Percentiles rank a stretch among this genome's conserved stretches.
Conservation (phyloP, 2,113 vertebrate genomes). For the Paramisgurnus dabryanus region DNA sequence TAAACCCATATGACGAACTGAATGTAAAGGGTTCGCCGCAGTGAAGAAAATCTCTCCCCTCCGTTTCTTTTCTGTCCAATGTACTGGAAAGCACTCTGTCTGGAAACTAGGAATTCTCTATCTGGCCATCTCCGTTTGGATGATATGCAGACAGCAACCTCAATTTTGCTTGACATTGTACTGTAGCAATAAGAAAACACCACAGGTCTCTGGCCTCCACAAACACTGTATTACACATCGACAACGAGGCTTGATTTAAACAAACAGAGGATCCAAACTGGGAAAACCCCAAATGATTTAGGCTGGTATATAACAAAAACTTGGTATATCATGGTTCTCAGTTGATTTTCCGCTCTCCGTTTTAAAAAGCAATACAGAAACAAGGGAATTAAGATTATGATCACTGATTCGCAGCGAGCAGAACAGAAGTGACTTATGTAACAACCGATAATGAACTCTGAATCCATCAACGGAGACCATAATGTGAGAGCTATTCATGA, state of each 20-base stretch:
- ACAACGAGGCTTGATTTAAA: conserved; percentile 31
- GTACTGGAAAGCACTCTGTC: background rate
- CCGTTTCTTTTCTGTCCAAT: background rate
- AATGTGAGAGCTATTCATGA: conserved; percentile 32
- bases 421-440: conserved; percentile 64
- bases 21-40: conserved; percentile 36
- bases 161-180: conserved; percentile 1
- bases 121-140: conserved; percentile 40
- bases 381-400: conserved; percentile 67
- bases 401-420: conserved; percentile 64
- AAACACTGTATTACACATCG: conserved; percentile 5
- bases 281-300: conserved; percentile 47
- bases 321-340: conserved; percentile 31
- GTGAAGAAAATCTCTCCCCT: conserved; percentile 16
- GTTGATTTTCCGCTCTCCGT: conserved; percentile 2
- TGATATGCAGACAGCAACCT: conserved; percentile 11
- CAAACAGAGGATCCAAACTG: conserved; percentile 39
- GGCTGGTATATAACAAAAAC: conserved; percentile 57
- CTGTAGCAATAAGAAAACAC: conserved; percentile 9
- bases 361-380: conserved; percentile 70
- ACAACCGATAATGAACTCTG: conserved; percentile 60
- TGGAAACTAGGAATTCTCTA: conserved; percentile 29
- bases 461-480: conserved; percentile 59
- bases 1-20: conserved; percentile 47
- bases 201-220: conserved; percentile 33